phyloP scores from a whole-genome alignment of 2,113 vertebrate species.

The Apeltes quadracus region DNA sequence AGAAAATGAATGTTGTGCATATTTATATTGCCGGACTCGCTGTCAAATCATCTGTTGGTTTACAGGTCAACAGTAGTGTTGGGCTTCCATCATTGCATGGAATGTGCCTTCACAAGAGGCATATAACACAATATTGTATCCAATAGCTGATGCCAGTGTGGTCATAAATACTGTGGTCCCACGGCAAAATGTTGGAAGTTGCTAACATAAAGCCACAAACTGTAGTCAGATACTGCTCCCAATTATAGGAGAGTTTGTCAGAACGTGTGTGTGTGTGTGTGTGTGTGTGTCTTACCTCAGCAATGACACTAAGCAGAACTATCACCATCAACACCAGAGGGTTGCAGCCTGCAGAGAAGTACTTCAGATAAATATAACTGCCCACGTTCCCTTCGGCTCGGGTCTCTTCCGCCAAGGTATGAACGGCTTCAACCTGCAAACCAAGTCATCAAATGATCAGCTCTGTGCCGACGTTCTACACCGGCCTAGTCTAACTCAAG shows the following conservation, averaged over 20 bases:
- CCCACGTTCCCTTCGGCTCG: slow-evolving; percentile 57
- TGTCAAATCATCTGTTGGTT: too few relatives aligned
- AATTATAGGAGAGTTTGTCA: neutral
- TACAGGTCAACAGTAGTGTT: neutral
- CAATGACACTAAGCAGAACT: slow-evolving; percentile 51
- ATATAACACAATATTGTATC: neutral
- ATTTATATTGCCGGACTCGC: neutral
- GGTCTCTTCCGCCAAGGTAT: slow-evolving; percentile 40
- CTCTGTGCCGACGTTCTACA: neutral
- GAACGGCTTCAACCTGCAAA: slow-evolving; percentile 35
- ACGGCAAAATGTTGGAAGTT: neutral
- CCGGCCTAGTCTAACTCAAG: neutral
- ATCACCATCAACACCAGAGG: slow-evolving; percentile 19
- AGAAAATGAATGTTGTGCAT: neutral
- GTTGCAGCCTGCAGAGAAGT: slow-evolving; percentile 52
- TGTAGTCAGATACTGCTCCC: neutral
- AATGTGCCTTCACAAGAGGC: too few relatives aligned
- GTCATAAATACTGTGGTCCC: neutral
- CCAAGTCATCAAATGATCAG: neutral
- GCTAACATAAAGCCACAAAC: too few relatives aligned
- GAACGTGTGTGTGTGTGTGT: neutral
- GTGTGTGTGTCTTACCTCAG: slow-evolving; percentile 50
- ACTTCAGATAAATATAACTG: slow-evolving; percentile 48
- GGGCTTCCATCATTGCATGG: too few relatives aligned
- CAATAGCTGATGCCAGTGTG: neutral